Evolutionary conservation across 2,113 vertebrate species (phyloP).

Genomic region (Myrmecophaga tridactyla): DNA sequence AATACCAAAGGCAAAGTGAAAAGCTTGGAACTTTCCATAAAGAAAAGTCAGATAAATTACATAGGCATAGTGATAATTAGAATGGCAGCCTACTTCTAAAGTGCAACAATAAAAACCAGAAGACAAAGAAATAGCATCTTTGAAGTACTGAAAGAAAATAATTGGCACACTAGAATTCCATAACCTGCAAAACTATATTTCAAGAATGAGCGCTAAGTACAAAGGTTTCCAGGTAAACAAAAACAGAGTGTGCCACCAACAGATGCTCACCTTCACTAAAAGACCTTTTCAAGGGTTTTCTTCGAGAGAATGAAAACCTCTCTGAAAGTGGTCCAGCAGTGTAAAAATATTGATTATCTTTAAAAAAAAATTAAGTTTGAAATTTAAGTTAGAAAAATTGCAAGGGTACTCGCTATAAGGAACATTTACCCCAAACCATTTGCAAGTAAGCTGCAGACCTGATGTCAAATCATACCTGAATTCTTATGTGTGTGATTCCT

Average conservation of each 20-base stretch:
- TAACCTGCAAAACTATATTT: not conserved
- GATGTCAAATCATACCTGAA: not conserved
- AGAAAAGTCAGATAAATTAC: not conserved
- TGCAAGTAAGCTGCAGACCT: not conserved
- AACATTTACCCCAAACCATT: not conserved
- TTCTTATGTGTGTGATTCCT: not conserved
- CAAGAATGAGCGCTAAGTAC: not conserved
- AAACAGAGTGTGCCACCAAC: not conserved
- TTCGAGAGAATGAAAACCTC: not conserved
- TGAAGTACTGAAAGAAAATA: not conserved
- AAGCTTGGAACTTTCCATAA: not conserved
- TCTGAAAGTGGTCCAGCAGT: not conserved
- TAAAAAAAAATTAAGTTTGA: not conserved
- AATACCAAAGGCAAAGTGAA: not conserved
- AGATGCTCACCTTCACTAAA: not conserved
- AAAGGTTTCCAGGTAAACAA: not conserved
- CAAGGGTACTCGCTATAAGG: not conserved
- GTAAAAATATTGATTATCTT: not conserved
- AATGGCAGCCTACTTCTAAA: not conserved
- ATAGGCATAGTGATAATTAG: not conserved
- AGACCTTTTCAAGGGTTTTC: not conserved
- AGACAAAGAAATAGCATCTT: not conserved
- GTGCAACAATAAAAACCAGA: not conserved
- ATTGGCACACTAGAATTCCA: not conserved
- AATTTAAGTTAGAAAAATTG: not conserved